A percentile compares a stretch with the other conserved stretches of the same genome.
These are phyloP conservation scores for Beris morrisii DNA, from an alignment of 2,888 invertebrate genomes.

Conservation along the genomic window DNA sequence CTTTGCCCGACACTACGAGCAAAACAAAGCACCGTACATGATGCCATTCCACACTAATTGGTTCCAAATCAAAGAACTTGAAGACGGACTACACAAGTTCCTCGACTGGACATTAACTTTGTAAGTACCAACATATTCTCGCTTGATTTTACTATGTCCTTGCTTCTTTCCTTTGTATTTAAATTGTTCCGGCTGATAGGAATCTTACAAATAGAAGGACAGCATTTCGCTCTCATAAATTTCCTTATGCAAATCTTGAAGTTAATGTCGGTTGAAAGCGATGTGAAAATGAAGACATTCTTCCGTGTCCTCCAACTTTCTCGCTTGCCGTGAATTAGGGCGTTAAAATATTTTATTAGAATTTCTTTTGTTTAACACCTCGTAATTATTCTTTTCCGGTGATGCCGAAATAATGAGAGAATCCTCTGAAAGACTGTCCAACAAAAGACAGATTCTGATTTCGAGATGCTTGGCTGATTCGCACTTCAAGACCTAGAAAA, in stretches of 20 bases:
- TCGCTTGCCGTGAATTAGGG: conserved; percentile 1
- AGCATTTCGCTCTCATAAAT: no score
- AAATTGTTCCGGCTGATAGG: not conserved
- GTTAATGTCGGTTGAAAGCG: no score
- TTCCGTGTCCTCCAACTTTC: no score
- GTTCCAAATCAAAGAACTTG: conserved; percentile 87
- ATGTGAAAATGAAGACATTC: no score
- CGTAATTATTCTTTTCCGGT: conserved; percentile 14
- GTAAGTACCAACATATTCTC: conserved; percentile 58
- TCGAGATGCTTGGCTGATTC: not conserved
- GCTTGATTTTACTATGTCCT: not conserved
- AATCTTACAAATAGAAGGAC: no score
- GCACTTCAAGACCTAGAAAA: not conserved
- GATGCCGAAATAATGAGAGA: conserved; percentile 19
- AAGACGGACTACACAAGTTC: conserved; percentile 81
- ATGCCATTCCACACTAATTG: conserved; percentile 96
- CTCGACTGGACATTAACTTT: conserved; percentile 75
- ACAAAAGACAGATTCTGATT: not conserved
- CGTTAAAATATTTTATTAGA: conserved; percentile 16
- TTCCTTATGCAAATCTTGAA: no score
- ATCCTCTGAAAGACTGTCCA: conserved; percentile 2
- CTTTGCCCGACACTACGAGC: conserved; percentile 80
- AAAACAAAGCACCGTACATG: conserved; percentile 89
- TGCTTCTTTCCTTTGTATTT: not conserved
- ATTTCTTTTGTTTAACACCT: conserved; percentile 26